Conservation (phyloP, 2,888 invertebrate genomes). For the Griposia aprilina region DNA sequence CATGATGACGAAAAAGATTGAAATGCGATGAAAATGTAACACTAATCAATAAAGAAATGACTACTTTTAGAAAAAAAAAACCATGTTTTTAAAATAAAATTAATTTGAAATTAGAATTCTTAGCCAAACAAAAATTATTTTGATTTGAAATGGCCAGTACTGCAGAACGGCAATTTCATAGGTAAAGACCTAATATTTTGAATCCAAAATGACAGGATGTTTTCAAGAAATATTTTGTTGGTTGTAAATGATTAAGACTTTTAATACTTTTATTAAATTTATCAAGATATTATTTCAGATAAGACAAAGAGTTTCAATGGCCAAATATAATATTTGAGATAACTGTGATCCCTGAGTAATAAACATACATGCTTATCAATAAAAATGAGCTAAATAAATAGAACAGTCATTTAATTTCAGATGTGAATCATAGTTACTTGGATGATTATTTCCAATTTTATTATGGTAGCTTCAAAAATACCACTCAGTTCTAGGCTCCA, state of each 20-base stretch:
- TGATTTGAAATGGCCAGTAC: too few species aligned
- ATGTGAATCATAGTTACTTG: background rate
- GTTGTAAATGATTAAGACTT: constrained; percentile 12
- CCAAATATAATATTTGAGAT: constrained; percentile 33
- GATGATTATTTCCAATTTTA: too few species aligned
- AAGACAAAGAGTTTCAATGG: constrained; percentile 17
- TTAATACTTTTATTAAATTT: constrained; percentile 10
- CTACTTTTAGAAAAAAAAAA: too few species aligned
- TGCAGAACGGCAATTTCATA: too few species aligned
- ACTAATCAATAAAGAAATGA: too few species aligned
- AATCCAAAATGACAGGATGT: background rate
- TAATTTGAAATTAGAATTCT: too few species aligned
- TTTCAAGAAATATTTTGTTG: background rate
- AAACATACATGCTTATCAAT: constrained; percentile 41
- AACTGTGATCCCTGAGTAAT: constrained; percentile 41
- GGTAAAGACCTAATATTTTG: too few species aligned
- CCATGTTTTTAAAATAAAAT: too few species aligned
- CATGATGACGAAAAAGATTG: too few species aligned
- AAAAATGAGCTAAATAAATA: constrained; percentile 2
- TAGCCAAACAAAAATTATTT: too few species aligned
- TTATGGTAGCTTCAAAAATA: background rate
- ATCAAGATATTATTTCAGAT: constrained; percentile 27
- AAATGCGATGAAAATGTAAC: too few species aligned
- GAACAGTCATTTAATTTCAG: background rate
- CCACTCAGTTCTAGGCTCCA: background rate